A percentile compares a stretch with the other conserved stretches of the same genome.
These are phyloP conservation scores for Rhinichthys osculus DNA, from an alignment of 2,797 vertebrate species.

Conservation along the genomic window DNA sequence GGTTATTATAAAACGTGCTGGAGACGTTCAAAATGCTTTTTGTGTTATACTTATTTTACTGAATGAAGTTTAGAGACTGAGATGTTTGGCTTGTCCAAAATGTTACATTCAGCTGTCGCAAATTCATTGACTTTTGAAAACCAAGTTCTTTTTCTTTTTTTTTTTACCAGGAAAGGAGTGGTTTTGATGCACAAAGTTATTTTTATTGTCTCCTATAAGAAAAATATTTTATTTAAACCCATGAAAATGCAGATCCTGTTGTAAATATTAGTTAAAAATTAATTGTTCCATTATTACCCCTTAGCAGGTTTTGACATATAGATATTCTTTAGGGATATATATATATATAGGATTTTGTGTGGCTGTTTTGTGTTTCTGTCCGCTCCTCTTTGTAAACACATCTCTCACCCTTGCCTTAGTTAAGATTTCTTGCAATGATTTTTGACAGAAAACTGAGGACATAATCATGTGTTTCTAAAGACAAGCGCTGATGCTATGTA, in stretches of 20 bases:
- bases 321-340: too few relatives aligned
- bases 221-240: not conserved
- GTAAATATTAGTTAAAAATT: not conserved
- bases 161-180: not conserved
- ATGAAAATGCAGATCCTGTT: not conserved
- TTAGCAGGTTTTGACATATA: not conserved
- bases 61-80: not conserved
- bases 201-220: not conserved
- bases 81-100: not conserved
- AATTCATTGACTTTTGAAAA: not conserved
- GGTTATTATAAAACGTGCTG: not conserved
- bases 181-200: not conserved
- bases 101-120: not conserved
- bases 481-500: conserved; percentile 71
- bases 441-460: conserved; percentile 79
- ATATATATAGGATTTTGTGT: not conserved
- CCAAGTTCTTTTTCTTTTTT: not conserved
- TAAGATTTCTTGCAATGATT: conserved; percentile 80
- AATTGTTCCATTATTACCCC: not conserved
- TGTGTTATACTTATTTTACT: not conserved
- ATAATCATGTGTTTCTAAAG: conserved; percentile 82
- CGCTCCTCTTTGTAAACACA: conserved; percentile 76
- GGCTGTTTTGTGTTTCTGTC: conserved; percentile 70
- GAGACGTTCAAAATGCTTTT: not conserved
- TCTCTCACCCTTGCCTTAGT: conserved; percentile 88